These are phyloP conservation scores for Chelidonichthys spinosus DNA, from an alignment of 2,797 vertebrate genomes.

Conservation along the genomic window DNA sequence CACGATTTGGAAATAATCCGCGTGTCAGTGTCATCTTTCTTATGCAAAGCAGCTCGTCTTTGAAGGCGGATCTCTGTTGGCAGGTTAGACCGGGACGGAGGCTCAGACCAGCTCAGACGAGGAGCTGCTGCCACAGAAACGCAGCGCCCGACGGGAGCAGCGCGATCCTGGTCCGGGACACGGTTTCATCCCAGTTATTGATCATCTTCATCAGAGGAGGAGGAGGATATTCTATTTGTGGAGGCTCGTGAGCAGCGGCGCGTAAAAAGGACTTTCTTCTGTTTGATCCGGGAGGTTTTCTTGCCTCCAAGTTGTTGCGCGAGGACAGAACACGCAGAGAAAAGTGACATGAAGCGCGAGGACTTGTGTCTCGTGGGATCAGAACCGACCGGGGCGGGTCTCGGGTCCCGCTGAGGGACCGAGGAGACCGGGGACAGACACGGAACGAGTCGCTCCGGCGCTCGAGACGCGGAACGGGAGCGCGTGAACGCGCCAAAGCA, in stretches of 20 bases:
- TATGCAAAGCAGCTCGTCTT: slow-evolving; percentile 94
- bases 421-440: slow-evolving; percentile 13
- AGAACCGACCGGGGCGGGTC: too few species aligned
- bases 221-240: slow-evolving; percentile 37
- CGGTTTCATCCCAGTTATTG: background rate
- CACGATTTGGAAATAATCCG: slow-evolving; percentile 91
- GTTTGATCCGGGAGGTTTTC: background rate
- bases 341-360: slow-evolving; percentile 54
- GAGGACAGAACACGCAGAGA: slow-evolving; percentile 32
- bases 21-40: slow-evolving; percentile 95
- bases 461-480: slow-evolving; percentile 15
- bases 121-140: slow-evolving; percentile 66
- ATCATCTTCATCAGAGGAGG: background rate
- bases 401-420: too few species aligned
- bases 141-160: slow-evolving; percentile 54
- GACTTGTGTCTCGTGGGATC: background rate
- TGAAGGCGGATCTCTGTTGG: slow-evolving; percentile 91
- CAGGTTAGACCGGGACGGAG: slow-evolving; percentile 85
- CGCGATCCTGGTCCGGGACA: slow-evolving; percentile 32
- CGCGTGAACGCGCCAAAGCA: slow-evolving; percentile 53
- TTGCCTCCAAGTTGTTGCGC: slow-evolving; percentile 45
- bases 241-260: slow-evolving; percentile 26
- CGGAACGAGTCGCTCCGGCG: slow-evolving; percentile 40
- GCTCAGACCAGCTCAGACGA: slow-evolving; percentile 77
- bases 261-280: background rate